Percentiles rank a stretch among this genome's conserved stretches.
These are phyloP conservation scores for Pemphredon lugubris DNA, from an alignment of 2,888 invertebrate species.

Conservation along the genomic window DNA sequence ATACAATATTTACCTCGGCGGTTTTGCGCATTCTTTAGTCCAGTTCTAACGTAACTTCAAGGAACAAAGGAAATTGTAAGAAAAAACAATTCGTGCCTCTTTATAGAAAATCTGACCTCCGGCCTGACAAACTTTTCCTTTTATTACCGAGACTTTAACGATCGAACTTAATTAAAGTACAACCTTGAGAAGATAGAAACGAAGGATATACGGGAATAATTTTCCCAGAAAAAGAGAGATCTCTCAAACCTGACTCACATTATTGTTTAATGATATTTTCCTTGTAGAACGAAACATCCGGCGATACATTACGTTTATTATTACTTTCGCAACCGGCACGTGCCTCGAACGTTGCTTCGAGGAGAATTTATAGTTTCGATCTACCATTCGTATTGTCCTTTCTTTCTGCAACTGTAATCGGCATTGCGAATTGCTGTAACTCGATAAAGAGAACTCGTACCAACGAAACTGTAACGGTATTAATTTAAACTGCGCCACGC, in stretches of 20 bases:
- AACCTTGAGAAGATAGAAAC: constrained; percentile 28
- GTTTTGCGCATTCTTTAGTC: too few relatives aligned
- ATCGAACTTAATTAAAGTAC: constrained; percentile 10
- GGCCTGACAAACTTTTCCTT: constrained; percentile 16
- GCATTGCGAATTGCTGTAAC: too few relatives aligned
- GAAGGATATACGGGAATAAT: neutral
- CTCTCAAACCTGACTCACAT: constrained; percentile 26
- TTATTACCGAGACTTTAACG: constrained; percentile 40
- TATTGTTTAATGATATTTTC: constrained; percentile 25
- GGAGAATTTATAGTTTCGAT: too few relatives aligned
- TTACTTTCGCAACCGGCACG: constrained; percentile 9
- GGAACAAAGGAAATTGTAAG: neutral
- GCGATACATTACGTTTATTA: neutral
- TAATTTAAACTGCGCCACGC: too few relatives aligned
- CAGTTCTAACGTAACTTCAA: neutral
- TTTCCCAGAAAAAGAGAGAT: constrained; percentile 20
- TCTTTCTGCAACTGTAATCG: too few relatives aligned
- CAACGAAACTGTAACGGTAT: too few relatives aligned
- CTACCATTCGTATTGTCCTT: neutral
- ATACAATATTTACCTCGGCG: too few relatives aligned
- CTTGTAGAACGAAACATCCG: constrained; percentile 21
- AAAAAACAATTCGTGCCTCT: neutral
- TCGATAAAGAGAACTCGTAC: too few relatives aligned
- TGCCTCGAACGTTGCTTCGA: too few relatives aligned
- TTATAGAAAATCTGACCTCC: neutral